A percentile compares a stretch with the other conserved stretches of the same genome.
Conservation (phyloP, 2,797 vertebrate species). For the Podarcis lilfordi region DNA sequence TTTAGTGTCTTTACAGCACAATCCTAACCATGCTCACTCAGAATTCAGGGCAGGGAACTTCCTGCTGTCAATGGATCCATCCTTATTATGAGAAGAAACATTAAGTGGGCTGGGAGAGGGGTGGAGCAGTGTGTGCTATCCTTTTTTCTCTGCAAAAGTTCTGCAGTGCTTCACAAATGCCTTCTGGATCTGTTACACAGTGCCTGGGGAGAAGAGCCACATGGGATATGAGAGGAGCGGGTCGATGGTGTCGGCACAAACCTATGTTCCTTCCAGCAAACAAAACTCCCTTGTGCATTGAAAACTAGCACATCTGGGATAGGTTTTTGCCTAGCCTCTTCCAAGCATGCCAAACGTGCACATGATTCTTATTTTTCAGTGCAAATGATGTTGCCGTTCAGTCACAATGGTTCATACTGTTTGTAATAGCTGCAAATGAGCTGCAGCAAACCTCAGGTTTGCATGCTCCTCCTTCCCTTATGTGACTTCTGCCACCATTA, state of each 20-base stretch:
- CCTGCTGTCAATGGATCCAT: not conserved
- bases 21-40: not conserved
- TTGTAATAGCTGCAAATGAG: not conserved
- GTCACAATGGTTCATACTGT: not conserved
- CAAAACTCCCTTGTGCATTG: not conserved
- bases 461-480: not conserved
- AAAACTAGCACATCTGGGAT: not conserved
- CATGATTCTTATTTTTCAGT: not conserved
- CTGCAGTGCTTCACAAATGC: not conserved
- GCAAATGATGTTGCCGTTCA: not conserved
- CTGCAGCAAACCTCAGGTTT: not conserved
- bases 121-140: not conserved
- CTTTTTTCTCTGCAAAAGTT: not conserved
- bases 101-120: not conserved
- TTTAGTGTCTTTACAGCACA: not conserved
- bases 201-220: not conserved
- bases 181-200: not conserved
- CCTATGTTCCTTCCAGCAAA: not conserved
- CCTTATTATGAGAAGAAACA: not conserved
- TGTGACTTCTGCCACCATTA: not conserved
- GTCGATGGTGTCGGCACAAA: not conserved
- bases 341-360: not conserved
- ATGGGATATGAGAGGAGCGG: not conserved
- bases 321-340: not conserved
- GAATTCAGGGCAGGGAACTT: not conserved